Evolutionary conservation across 2,113 vertebrate species (phyloP), one percentile per base, ranked within the genome.

Genomic region (Litocranius walleri): DNA sequence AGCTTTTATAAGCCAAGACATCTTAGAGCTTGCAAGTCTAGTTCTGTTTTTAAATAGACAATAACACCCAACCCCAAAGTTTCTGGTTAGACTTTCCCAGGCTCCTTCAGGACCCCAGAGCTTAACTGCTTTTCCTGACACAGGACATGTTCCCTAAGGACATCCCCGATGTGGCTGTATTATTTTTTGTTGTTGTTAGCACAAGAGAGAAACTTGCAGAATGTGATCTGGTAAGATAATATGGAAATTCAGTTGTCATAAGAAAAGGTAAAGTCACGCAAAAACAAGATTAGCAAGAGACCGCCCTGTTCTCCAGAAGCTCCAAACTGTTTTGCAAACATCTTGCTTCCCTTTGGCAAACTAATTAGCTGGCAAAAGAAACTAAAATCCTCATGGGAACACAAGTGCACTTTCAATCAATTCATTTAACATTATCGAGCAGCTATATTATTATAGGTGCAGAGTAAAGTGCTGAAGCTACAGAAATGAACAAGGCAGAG

Each of bases 111-210:
- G 86, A 95, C 52, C 88, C 83, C 23, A n/a, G 96, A 67, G n/a
- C 62, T 95, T 95, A 92, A 96, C 52, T 86, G 14, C 93, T 95
- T 97, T 96, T 96, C 96, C 94, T 92, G 96, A 95, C 33, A 85
- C 11, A 48, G 57, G 50, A 86, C 88, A 25, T 4, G 9, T 82
- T 97, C 97, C 67, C 95, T 27, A 86, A 93, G 93, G 95, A 94
- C 50, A 12, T 81, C 74, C 74, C 36, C 6, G 0, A 29, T 62
- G 61, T 89, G n/a, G 64, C 52, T 2, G 2, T 78, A 8, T 30
- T 74, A 14, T 50, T 88, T 90, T 64, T 87, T 94, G n/a, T 71
- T 64, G 62, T 86, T 80, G 45, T 92, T 87, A 90, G n/a, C n/a
- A 81, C 2, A 16, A 64, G 85, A 88, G 62, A 90, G 77, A 67